Conservation (phyloP, 2,113 vertebrate species). For the Paracanthobrama guichenoti region DNA sequence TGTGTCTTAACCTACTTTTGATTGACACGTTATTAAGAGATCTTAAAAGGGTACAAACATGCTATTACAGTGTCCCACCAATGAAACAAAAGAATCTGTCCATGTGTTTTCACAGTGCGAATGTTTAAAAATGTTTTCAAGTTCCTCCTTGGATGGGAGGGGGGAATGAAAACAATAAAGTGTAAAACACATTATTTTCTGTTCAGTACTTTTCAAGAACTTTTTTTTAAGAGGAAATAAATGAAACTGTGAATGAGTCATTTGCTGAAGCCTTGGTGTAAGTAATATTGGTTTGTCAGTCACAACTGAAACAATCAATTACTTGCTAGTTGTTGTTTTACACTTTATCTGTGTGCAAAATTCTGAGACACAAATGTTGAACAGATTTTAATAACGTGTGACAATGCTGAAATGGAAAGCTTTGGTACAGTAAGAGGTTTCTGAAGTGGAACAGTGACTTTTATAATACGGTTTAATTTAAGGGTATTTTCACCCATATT, state of each 20-base stretch:
- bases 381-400: background rate
- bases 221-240: constrained; percentile 61
- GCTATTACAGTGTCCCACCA: constrained; percentile 31
- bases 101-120: constrained; percentile 59
- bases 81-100: constrained; percentile 44
- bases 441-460: no score
- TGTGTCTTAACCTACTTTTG: constrained; percentile 27
- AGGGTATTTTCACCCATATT: no score
- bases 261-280: background rate
- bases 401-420: background rate
- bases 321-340: background rate
- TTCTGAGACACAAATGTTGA: background rate
- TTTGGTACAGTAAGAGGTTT: background rate
- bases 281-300: background rate
- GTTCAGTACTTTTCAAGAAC: constrained; percentile 55
- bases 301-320: background rate
- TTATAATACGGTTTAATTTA: no score
- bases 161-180: constrained; percentile 5
- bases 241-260: constrained; percentile 6
- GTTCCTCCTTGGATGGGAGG: constrained; percentile 50
- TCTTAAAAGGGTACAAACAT: constrained; percentile 52
- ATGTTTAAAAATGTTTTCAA: constrained; percentile 59
- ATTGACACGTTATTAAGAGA: constrained; percentile 52
- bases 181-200: constrained; percentile 46
- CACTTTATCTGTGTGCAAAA: background rate